Conservation (phyloP, 2,888 invertebrate species). For the Eupithecia pulchellata region DNA sequence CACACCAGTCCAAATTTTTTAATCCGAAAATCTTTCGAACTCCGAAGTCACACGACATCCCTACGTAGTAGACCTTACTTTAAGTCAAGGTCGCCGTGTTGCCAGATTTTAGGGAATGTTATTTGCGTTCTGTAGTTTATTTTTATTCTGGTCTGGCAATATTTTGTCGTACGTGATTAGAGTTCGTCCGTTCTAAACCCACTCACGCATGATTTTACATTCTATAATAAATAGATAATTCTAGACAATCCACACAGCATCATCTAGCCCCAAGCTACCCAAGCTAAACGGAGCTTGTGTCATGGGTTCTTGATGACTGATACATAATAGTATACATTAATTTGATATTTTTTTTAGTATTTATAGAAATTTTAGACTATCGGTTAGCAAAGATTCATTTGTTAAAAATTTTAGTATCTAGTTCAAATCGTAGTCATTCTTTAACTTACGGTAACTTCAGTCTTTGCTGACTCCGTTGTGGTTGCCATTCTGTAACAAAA, state of each 20-base stretch:
- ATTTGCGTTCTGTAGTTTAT: conserved; percentile 12
- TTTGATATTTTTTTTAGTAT: too few relatives aligned
- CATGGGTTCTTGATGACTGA: too few relatives aligned
- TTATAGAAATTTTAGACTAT: too few relatives aligned
- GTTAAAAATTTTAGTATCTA: too few relatives aligned
- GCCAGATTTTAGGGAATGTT: conserved; percentile 21
- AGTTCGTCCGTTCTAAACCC: not conserved
- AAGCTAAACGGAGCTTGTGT: too few relatives aligned
- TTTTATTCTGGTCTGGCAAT: conserved; percentile 14
- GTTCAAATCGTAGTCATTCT: too few relatives aligned
- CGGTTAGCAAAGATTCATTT: too few relatives aligned
- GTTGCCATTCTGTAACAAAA: conserved; percentile 73
- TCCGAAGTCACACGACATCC: not conserved
- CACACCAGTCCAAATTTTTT: not conserved
- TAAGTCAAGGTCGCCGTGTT: conserved; percentile 25
- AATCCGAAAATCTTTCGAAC: not conserved
- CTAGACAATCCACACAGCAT: too few relatives aligned
- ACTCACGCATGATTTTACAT: not conserved
- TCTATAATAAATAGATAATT: too few relatives aligned
- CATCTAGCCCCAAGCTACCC: too few relatives aligned
- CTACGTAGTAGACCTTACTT: conserved; percentile 17
- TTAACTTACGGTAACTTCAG: conserved; percentile 77
- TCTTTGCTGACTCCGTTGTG: conserved; percentile 64
- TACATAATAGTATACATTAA: too few relatives aligned
- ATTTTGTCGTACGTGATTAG: conserved; percentile 5